Evolutionary conservation across 1,140 invertebrate species (phyloP).

Genomic region (Eurosta solidaginis): DNA sequence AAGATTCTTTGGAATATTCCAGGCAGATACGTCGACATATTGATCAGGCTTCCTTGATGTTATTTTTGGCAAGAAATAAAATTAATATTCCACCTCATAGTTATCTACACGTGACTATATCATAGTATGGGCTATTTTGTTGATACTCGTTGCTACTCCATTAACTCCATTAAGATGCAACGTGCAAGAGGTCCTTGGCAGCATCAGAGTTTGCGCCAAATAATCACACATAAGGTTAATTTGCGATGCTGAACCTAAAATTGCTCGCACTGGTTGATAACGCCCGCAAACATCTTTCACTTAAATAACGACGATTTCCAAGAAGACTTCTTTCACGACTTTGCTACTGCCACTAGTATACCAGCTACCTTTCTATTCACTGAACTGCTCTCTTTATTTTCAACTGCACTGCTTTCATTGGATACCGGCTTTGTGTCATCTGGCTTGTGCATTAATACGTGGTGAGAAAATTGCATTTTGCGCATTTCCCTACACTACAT

Average conservation of each 20-base stretch:
- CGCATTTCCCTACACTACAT: too few species aligned
- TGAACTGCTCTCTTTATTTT: too few species aligned
- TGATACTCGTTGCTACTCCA: neutral
- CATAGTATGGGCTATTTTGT: neutral
- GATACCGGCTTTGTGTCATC: too few species aligned
- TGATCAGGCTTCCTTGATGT: neutral
- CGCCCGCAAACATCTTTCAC: neutral
- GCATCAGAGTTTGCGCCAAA: neutral
- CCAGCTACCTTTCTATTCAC: too few species aligned
- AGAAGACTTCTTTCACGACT: too few species aligned
- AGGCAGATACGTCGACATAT: neutral
- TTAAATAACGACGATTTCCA: too few species aligned
- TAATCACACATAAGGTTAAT: neutral
- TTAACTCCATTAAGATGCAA: too few species aligned
- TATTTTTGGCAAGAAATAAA: neutral
- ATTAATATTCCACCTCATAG: neutral
- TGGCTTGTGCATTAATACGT: too few species aligned
- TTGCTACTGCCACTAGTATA: too few species aligned
- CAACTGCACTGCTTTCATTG: too few species aligned
- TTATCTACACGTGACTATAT: neutral
- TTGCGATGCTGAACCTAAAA: neutral
- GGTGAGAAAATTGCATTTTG: too few species aligned
- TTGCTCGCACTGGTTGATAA: neutral
- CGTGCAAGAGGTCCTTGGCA: too few species aligned
- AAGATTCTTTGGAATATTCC: neutral